Evolutionary conservation across 2,888 invertebrate species (phyloP), one percentile per base, ranked within the genome.

Genomic region (Phania funesta): DNA sequence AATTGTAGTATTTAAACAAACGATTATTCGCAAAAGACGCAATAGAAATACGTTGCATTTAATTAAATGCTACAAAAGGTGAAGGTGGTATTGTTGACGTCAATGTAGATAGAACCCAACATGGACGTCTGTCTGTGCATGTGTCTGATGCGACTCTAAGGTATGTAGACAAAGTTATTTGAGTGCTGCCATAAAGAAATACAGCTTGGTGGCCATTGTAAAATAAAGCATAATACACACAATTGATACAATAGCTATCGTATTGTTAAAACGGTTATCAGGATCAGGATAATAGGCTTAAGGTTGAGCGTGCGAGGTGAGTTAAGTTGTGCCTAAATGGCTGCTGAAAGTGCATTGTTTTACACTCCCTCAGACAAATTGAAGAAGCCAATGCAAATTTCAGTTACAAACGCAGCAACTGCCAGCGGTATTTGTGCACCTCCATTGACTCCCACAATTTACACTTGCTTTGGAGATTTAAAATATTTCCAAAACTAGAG

Each of bases 41-140:
- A 52, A 70, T 58, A 11, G 52, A 58, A 65, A 80, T 81, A 67
- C 60, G 54, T 73, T 32, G 50, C 62, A 60, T 68, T 46, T 65
- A 71, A 71, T 80, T 71, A 71, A 41, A 20, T 70, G 46, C 41
- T 32, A 16, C 44, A 52, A 44, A n/a, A 38, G 29, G 26, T 41
- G 44, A 8, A 20, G 26, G n/a, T n/a, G 13, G 18, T n/a, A 3
- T 16, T 24, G n/a, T 35, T n/a, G 6, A 16, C n/a, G 26, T 24
- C 5, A 35, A 35, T 50, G 32, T n/a, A 8, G 8, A 44, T 11
- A 4, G 11, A 65, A 22, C 5, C 35, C 48, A 48, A 65, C 50
- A 22, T 50, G 20, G 20, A 9, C 18, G 62, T 16, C 9, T 13
- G 38, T 13, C 24, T 22, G 32, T 22, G 9, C 13, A 13, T 38